Evolutionary conservation across 2,113 vertebrate species (phyloP).

Genomic region (Seriola rivoliana): DNA sequence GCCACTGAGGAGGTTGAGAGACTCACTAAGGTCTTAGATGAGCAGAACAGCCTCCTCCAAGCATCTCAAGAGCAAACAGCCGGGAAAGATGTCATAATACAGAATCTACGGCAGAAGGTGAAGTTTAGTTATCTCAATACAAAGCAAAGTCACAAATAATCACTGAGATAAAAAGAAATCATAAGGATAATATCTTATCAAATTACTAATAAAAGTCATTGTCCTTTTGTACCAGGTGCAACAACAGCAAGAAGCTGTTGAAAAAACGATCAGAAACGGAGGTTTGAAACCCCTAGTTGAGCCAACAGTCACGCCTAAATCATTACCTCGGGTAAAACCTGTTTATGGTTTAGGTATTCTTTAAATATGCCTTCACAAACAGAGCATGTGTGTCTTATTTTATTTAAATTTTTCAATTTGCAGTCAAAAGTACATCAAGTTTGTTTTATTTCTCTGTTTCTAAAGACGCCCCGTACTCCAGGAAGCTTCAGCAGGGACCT

Average conservation of each 20-base stretch:
- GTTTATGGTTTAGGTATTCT: background rate
- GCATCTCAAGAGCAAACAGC: constrained; percentile 85
- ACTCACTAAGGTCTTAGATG: constrained; percentile 90
- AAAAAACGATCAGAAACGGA: constrained; percentile 63
- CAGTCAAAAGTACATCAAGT: background rate
- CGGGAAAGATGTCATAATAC: constrained; percentile 86
- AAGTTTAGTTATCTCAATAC: background rate
- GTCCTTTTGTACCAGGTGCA: constrained; percentile 69
- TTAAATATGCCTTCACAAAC: background rate
- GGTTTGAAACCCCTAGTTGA: constrained; percentile 39
- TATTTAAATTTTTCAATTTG: background rate
- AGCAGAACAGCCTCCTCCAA: constrained; percentile 87
- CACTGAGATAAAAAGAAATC: background rate
- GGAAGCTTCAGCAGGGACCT: constrained; percentile 86
- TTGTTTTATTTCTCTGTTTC: background rate
- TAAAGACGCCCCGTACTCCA: constrained; percentile 90
- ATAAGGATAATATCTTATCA: background rate
- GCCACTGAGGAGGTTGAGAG: constrained; percentile 90
- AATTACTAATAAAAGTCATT: background rate
- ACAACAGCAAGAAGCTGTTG: constrained; percentile 75
- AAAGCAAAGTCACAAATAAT: background rate
- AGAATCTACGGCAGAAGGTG: constrained; percentile 89
- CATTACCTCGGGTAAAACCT: constrained; percentile 65
- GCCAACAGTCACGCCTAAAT: constrained; percentile 72
- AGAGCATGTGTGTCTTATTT: background rate